Percentiles rank a stretch among this genome's conserved stretches.
phyloP scores from a whole-genome alignment of 92 coral and sea anemone species.

The Diadumene lineata region DNA sequence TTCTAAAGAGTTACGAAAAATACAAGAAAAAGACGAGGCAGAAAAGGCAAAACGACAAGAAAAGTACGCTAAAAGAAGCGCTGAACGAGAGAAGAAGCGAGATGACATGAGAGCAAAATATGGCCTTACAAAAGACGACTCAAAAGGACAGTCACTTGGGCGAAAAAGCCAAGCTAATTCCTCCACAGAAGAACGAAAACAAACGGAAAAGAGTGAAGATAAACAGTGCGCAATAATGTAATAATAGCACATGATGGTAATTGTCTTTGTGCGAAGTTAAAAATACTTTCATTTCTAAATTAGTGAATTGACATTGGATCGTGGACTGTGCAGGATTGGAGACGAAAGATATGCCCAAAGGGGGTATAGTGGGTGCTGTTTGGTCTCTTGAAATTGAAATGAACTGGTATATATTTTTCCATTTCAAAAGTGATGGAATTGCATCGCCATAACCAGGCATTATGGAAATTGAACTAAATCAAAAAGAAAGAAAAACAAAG shows the following conservation, averaged over 20 bases:
- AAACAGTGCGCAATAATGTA: conserved; percentile 33
- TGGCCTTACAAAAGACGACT: conserved; percentile 51
- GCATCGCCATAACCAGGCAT: no score
- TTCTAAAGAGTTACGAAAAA: conserved; percentile 58
- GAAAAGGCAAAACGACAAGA: conserved; percentile 62
- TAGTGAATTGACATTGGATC: no score
- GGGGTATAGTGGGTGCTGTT: no score
- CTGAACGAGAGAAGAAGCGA: conserved; percentile 65
- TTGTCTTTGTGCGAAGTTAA: no score
- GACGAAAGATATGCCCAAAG: no score
- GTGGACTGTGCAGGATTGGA: no score
- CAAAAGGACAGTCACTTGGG: conserved; percentile 23
- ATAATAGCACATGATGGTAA: not conserved
- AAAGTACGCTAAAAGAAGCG: conserved; percentile 58
- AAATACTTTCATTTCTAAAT: no score
- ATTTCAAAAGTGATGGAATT: no score
- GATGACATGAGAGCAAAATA: conserved; percentile 74
- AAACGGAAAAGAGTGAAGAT: conserved; percentile 16
- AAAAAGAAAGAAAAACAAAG: no score
- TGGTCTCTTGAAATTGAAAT: no score
- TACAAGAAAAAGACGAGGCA: conserved; percentile 52
- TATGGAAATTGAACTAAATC: no score
- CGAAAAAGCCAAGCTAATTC: conserved; percentile 1
- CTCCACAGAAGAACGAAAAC: not conserved
- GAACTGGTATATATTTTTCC: no score